A percentile compares a stretch with the other conserved stretches of the same genome.
Conservation (phyloP, 1,140 invertebrate genomes). For the Thereuonema tuberculata region DNA sequence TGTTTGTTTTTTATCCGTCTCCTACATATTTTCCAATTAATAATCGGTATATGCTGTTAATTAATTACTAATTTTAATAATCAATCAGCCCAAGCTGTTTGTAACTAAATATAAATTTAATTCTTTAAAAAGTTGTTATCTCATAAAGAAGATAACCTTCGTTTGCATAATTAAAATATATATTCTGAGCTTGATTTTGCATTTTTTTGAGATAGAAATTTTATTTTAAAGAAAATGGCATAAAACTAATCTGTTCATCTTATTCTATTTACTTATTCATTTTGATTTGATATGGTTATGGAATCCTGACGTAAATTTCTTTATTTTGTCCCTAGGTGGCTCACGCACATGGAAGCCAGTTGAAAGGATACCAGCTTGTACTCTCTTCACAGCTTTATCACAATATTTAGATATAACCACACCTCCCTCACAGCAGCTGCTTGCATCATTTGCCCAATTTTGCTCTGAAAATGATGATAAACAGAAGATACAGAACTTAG, state of each 20-base stretch:
- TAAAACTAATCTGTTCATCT: conserved; percentile 24
- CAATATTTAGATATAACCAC: conserved; percentile 85
- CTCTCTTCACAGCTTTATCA: conserved; percentile 58
- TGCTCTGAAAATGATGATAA: conserved; percentile 62
- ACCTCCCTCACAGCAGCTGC: conserved; percentile 70
- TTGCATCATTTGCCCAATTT: conserved; percentile 64
- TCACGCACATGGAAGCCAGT: conserved; percentile 16
- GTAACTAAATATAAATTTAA: too few species aligned
- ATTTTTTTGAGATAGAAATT: conserved; percentile 22
- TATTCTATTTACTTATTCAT: too few species aligned
- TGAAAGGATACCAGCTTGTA: conserved; percentile 62
- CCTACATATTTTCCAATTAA: too few species aligned
- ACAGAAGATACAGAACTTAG: conserved; percentile 53
- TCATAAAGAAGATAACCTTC: too few species aligned
- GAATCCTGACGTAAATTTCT: conserved; percentile 22
- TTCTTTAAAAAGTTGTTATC: too few species aligned
- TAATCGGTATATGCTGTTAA: too few species aligned
- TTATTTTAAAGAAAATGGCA: conserved; percentile 24
- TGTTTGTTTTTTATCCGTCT: too few species aligned
- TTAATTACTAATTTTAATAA: too few species aligned
- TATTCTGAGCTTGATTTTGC: conserved; percentile 28
- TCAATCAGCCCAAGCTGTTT: too few species aligned
- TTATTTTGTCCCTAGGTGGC: too few species aligned
- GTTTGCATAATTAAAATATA: conserved; percentile 24
- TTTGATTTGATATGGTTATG: too few species aligned